Evolutionary conservation across 2,797 vertebrate species (phyloP).

Genomic region (Chelon labrosus): DNA sequence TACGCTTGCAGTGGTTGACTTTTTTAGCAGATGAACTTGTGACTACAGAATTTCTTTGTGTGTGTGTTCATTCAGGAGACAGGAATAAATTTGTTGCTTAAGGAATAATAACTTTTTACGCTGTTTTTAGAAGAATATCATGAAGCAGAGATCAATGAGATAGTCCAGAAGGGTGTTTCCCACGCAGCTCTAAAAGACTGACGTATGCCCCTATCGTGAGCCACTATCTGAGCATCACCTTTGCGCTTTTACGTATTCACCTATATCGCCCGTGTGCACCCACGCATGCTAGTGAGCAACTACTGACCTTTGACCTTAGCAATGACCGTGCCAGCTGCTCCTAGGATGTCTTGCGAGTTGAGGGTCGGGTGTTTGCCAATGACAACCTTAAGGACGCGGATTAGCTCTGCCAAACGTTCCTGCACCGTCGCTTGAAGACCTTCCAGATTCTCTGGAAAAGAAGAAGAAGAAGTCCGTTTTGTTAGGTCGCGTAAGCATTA

Average conservation of each 20-base stretch:
- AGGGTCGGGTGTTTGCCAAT: conserved; percentile 95
- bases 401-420: conserved; percentile 91
- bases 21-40: conserved; percentile 51
- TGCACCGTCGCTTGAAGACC: conserved; percentile 88
- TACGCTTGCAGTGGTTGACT: conserved; percentile 34
- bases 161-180: conserved; percentile 25
- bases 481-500: background rate
- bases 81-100: conserved; percentile 35
- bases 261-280: conserved; percentile 10
- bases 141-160: conserved; percentile 31
- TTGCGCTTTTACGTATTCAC: conserved; percentile 7
- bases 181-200: conserved; percentile 18
- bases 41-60: conserved; percentile 53
- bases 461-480: background rate
- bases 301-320: conserved; percentile 96
- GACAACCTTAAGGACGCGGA: conserved; percentile 90
- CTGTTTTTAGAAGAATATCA: conserved; percentile 45
- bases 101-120: conserved; percentile 45
- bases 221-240: conserved; percentile 9
- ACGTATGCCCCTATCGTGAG: conserved; percentile 12
- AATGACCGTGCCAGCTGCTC: conserved; percentile 93
- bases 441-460: conserved; percentile 83
- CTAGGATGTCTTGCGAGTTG: conserved; percentile 94
- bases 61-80: conserved; percentile 41
- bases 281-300: conserved; percentile 6